These are phyloP conservation scores for Ganaspis sp. DNA, from an alignment of 1,140 invertebrate species.

Conservation along the genomic window DNA sequence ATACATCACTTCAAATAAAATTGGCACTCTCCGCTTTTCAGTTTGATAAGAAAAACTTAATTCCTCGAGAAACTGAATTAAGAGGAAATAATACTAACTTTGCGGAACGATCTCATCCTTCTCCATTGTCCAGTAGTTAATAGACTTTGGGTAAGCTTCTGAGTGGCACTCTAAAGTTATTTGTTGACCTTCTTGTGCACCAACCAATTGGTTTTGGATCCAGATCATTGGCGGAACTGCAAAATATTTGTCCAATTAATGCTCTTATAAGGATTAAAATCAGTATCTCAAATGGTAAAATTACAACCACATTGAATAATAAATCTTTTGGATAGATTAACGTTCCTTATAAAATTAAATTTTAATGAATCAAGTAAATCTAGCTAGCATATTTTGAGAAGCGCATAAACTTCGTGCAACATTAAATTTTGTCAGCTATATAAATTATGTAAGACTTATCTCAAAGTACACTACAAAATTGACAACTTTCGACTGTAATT, in stretches of 20 bases:
- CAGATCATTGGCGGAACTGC: conserved; percentile 90
- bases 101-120: conserved; percentile 88
- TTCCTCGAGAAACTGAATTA: neutral
- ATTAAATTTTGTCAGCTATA: too few relatives aligned
- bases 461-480: too few relatives aligned
- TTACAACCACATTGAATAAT: too few relatives aligned
- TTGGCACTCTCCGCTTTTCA: neutral
- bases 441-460: too few relatives aligned
- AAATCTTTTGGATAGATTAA: too few relatives aligned
- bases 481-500: too few relatives aligned
- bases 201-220: conserved; percentile 90
- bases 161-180: conserved; percentile 89
- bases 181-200: conserved; percentile 85
- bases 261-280: neutral
- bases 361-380: too few relatives aligned
- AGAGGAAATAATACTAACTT: conserved; percentile 77
- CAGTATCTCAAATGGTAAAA: too few relatives aligned
- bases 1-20: neutral
- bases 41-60: neutral
- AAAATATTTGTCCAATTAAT: conserved; percentile 42
- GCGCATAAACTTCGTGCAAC: too few relatives aligned
- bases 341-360: too few relatives aligned
- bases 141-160: conserved; percentile 91
- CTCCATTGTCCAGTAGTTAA: conserved; percentile 90
- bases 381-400: too few relatives aligned